A percentile compares a stretch with the other conserved stretches of the same genome.
Conservation (phyloP, 2,113 vertebrate genomes). For the Dissostichus mawsoni region DNA sequence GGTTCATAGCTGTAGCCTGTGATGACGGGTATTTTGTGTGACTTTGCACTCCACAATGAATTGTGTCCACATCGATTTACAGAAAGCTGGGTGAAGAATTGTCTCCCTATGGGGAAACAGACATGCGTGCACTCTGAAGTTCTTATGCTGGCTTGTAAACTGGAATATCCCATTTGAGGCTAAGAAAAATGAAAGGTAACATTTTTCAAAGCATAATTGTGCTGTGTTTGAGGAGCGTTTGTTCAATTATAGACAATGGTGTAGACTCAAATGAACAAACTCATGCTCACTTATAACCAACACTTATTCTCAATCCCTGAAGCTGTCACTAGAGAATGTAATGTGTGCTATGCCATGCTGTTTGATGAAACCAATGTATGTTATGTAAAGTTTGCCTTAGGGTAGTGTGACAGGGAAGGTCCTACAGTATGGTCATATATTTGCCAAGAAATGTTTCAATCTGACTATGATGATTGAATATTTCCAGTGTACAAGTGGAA, state of each 20-base stretch:
- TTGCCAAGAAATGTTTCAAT: neutral
- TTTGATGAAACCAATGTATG: neutral
- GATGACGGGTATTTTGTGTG: slow-evolving; percentile 37
- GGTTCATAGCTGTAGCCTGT: slow-evolving; percentile 24
- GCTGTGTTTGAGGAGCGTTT: neutral
- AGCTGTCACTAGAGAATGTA: slow-evolving; percentile 12
- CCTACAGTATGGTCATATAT: neutral
- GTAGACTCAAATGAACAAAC: slow-evolving; percentile 3
- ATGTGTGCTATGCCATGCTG: slow-evolving; percentile 9
- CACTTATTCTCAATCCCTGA: slow-evolving; percentile 11
- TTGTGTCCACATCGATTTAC: slow-evolving; percentile 53
- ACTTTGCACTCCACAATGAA: slow-evolving; percentile 49
- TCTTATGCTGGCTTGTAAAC: slow-evolving; percentile 5
- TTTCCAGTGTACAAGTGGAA: neutral
- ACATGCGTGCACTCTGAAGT: slow-evolving; percentile 34
- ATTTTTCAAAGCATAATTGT: neutral
- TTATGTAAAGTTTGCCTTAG: neutral
- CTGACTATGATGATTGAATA: neutral
- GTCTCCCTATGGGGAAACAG: slow-evolving; percentile 36
- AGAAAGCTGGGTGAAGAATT: slow-evolving; percentile 29
- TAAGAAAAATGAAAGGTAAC: neutral
- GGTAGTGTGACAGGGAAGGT: neutral
- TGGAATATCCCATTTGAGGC: neutral
- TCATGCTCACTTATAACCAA: slow-evolving; percentile 17
- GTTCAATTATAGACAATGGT: slow-evolving; percentile 5